Percentiles rank a stretch among this genome's conserved stretches.
Evolutionary conservation across 2,888 invertebrate genomes (phyloP).

Genomic region (Lithophane socia): DNA sequence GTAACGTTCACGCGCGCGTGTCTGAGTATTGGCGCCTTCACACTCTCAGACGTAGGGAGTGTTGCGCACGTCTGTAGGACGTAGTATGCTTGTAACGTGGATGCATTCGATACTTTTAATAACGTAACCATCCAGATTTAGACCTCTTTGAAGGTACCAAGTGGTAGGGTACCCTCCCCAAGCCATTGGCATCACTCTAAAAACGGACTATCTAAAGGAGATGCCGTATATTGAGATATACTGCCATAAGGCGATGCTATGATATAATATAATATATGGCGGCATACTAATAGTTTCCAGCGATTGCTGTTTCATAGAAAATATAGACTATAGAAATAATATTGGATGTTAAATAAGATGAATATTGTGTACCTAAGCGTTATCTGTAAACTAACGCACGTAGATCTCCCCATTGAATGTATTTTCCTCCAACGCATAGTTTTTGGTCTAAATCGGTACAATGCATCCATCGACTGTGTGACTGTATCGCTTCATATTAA

Average conservation of each 20-base stretch:
- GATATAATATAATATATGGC: conserved; percentile 13
- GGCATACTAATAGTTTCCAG: conserved; percentile 14
- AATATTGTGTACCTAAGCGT: conserved; percentile 29
- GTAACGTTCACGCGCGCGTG: conserved; percentile 49
- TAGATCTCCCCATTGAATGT: conserved; percentile 22
- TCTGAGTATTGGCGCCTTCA: conserved; percentile 26
- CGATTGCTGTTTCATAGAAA: conserved; percentile 26
- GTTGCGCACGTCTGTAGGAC: conserved; percentile 49
- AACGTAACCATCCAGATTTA: conserved; percentile 40
- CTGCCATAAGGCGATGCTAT: conserved; percentile 5
- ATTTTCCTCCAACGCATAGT: conserved; percentile 12
- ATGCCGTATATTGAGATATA: conserved; percentile 3
- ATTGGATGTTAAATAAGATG: conserved; percentile 45
- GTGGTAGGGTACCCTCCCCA: background rate
- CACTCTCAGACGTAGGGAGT: conserved; percentile 16
- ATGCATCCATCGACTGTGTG: conserved; percentile 77
- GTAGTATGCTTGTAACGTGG: conserved; percentile 71
- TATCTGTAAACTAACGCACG: conserved; percentile 1
- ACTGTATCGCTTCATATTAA: conserved; percentile 83
- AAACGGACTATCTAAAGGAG: background rate
- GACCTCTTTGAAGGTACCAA: conserved; percentile 23
- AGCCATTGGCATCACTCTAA: background rate
- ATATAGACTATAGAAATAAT: conserved; percentile 26
- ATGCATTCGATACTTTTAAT: conserved; percentile 61
- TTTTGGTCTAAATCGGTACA: conserved; percentile 50